Evolutionary conservation across 2,888 invertebrate genomes (phyloP), one percentile per base, ranked within the genome.

Genomic region (Ecdyonurus torrentis): DNA sequence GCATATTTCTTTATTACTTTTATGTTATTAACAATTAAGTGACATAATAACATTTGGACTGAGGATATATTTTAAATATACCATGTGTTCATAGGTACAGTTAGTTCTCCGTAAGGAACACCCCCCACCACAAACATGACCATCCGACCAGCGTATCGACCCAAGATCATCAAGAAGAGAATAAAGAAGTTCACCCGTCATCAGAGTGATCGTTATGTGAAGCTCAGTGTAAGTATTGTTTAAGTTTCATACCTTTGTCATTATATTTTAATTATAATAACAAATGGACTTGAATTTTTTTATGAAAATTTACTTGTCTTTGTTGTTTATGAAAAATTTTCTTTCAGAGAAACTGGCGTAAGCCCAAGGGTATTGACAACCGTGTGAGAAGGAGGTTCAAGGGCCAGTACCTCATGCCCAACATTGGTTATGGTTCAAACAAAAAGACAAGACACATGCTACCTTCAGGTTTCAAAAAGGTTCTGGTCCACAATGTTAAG

Each of bases 341-440:
- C 67, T 74, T 77, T 20, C 71, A 92, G 91, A 83, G 89, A 70
- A 95, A 91, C 85, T 99, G 99, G 99, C 88, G 99, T 75, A 99
- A 97, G 81, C 99, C 99, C 22, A 97, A 97, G 81, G 99, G 99
- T 93, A 99, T 99, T 78, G 99, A 99, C 81, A 99, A 99, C 86
- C 86, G 98, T 78, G 98, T 99, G 60, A 87, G 99, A 70, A 88
- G 99, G 75, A 86, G 97, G 70, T 99, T 99, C 83, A 99, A 99
- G 89, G 99, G 99, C 25, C 97, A 97, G 75, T 94, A 89, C 74
- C 80, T 92, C 81, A 99, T 99, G 99, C 99, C 99, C 68, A 96
- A 88, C 75, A 96, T 99, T 76, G 99, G 99, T 84, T 99, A 97
- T 75, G 98, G 99, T 69, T 93, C 94, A 70, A 90, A 89, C 77